Evolutionary conservation across 2,113 vertebrate genomes (phyloP).

Genomic region (Otocyon megalotis): DNA sequence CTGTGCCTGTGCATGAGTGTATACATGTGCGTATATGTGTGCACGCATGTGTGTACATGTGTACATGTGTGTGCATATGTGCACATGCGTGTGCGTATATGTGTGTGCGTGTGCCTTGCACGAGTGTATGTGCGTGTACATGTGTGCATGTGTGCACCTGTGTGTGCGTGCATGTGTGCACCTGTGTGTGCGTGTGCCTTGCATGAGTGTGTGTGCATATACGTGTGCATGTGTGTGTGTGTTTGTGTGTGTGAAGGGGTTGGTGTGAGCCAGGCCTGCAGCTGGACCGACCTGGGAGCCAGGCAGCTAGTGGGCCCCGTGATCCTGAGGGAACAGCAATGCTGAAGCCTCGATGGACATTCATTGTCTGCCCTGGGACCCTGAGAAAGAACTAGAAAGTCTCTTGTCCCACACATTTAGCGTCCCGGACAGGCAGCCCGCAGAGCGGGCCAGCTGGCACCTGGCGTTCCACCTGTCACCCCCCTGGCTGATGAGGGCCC

Average conservation of each 20-base stretch:
- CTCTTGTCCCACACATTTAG: fast-evolving
- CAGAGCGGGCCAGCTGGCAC: fast-evolving
- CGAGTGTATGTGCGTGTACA: no score
- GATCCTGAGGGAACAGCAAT: not conserved
- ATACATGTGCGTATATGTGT: not conserved
- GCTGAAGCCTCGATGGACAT: not conserved
- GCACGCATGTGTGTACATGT: not conserved
- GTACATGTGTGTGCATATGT: not conserved
- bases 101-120: not conserved
- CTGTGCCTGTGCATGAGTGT: no score
- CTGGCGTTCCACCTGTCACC: not conserved
- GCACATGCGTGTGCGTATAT: no score
- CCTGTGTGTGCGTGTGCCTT: no score
- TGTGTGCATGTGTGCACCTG: not conserved
- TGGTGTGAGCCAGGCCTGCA: not conserved
- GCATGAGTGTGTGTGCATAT: no score
- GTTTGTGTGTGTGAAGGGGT: not conserved
- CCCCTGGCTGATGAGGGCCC: not conserved
- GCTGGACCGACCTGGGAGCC: fast-evolving
- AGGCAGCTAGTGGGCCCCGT: not conserved
- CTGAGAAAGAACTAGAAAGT: not conserved
- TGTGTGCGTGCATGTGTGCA: no score
- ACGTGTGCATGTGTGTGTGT: not conserved
- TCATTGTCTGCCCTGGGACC: not conserved
- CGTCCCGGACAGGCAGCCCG: fast-evolving